Evolutionary conservation across 2,888 invertebrate species (phyloP).

Genomic region (Zygogramma bicolorata): DNA sequence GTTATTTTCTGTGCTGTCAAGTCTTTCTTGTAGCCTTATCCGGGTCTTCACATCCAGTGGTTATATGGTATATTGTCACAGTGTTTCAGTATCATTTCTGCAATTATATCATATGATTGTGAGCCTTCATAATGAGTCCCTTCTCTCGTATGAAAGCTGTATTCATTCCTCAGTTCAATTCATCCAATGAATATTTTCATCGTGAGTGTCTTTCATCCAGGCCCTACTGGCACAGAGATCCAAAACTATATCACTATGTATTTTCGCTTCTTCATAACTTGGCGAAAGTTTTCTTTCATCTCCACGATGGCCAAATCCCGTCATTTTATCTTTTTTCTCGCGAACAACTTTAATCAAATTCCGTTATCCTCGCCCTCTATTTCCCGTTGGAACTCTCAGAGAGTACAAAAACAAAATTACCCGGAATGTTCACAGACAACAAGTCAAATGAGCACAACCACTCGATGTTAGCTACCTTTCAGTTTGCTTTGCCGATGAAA

Average conservation of each 20-base stretch:
- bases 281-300: slow-evolving; percentile 24
- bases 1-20: too few species aligned
- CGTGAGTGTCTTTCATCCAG: too few species aligned
- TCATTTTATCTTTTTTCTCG: slow-evolving; percentile 27
- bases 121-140: too few species aligned
- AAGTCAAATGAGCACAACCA: neutral
- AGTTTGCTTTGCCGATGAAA: neutral
- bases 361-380: neutral
- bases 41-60: too few species aligned
- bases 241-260: neutral
- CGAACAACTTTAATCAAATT: slow-evolving; percentile 33
- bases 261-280: slow-evolving; percentile 39
- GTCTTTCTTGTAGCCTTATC: too few species aligned
- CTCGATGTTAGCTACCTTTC: neutral
- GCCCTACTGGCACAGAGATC: neutral
- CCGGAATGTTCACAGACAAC: neutral
- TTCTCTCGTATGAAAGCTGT: too few species aligned
- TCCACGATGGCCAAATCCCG: slow-evolving; percentile 22
- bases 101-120: too few species aligned
- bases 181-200: too few species aligned
- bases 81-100: too few species aligned
- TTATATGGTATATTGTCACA: too few species aligned
- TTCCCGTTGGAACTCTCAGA: neutral
- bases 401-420: neutral
- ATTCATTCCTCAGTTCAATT: too few species aligned